These are phyloP conservation scores for Laupala kohalensis DNA, from an alignment of 1,140 invertebrate species.

Conservation along the genomic window DNA sequence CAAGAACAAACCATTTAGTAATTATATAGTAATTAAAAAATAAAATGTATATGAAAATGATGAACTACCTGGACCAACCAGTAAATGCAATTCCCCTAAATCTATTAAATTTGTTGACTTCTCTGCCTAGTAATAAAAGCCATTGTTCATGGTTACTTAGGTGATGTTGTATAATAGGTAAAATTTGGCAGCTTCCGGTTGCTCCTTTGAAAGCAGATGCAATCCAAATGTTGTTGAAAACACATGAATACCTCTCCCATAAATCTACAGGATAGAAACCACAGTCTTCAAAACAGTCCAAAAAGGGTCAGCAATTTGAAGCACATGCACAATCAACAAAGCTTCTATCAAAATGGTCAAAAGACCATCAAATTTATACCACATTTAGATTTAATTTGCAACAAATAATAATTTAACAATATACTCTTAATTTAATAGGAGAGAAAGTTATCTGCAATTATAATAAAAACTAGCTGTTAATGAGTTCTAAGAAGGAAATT, in stretches of 20 bases:
- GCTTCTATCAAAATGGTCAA: no score
- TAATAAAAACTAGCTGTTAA: no score
- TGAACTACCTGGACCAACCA: slow-evolving; percentile 56
- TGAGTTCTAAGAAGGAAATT: no score
- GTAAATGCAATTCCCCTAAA: slow-evolving; percentile 55
- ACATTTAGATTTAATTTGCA: no score
- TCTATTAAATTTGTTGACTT: slow-evolving; percentile 36
- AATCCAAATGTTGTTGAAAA: slow-evolving; percentile 46
- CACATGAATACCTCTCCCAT: slow-evolving; percentile 37
- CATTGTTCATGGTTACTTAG: slow-evolving; percentile 55
- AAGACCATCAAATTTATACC: no score
- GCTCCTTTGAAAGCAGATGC: slow-evolving; percentile 53
- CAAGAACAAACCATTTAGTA: neutral
- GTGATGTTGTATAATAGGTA: slow-evolving; percentile 48
- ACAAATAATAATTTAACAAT: no score
- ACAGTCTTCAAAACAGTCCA: no score
- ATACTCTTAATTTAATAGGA: no score
- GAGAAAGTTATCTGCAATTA: no score
- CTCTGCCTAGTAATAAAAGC: slow-evolving; percentile 36
- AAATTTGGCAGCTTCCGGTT: slow-evolving; percentile 37
- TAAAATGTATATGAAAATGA: neutral
- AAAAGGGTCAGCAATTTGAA: slow-evolving; percentile 10
- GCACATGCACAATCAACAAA: no score
- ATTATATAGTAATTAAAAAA: neutral
- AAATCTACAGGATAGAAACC: slow-evolving; percentile 21